Conservation (phyloP, 2,797 vertebrate genomes). For the Poecilia gillii region DNA sequence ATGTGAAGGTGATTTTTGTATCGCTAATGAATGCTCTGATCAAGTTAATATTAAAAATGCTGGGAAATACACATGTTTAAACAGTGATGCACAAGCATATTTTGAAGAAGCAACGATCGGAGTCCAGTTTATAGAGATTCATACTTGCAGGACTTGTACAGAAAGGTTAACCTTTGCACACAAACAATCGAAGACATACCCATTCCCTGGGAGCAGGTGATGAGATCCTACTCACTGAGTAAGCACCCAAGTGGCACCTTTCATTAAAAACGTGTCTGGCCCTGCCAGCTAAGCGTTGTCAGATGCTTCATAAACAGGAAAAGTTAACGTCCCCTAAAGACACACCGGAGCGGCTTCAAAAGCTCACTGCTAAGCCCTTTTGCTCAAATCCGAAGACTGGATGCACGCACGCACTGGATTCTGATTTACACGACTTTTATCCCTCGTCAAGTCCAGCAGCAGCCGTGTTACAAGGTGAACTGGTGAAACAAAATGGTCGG, state of each 20-base stretch:
- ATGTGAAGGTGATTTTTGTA: not conserved
- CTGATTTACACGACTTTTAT: constrained; percentile 46
- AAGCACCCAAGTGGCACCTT: constrained; percentile 51
- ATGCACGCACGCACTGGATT: constrained; percentile 27
- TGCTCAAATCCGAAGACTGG: constrained; percentile 26
- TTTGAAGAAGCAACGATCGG: not conserved
- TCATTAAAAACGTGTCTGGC: constrained; percentile 46
- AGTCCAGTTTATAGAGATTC: not conserved
- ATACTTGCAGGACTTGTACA: constrained; percentile 28
- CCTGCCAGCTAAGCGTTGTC: constrained; percentile 43
- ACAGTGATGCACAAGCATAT: not conserved
- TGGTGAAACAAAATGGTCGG: constrained; percentile 54
- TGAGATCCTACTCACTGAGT: constrained; percentile 35
- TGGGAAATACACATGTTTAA: not conserved
- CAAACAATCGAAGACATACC: constrained; percentile 25
- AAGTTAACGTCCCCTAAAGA: constrained; percentile 55
- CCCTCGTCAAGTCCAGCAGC: constrained; percentile 23
- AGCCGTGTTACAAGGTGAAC: constrained; percentile 43
- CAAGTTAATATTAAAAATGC: no score
- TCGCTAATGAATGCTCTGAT: not conserved
- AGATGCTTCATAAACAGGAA: constrained; percentile 58
- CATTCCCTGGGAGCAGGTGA: constrained; percentile 46
- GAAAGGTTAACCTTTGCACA: constrained; percentile 37
- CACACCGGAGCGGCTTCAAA: constrained; percentile 34
- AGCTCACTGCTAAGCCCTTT: constrained; percentile 28